These are phyloP conservation scores for Neotragus moschatus DNA, from an alignment of 2,113 vertebrate species.

Conservation along the genomic window DNA sequence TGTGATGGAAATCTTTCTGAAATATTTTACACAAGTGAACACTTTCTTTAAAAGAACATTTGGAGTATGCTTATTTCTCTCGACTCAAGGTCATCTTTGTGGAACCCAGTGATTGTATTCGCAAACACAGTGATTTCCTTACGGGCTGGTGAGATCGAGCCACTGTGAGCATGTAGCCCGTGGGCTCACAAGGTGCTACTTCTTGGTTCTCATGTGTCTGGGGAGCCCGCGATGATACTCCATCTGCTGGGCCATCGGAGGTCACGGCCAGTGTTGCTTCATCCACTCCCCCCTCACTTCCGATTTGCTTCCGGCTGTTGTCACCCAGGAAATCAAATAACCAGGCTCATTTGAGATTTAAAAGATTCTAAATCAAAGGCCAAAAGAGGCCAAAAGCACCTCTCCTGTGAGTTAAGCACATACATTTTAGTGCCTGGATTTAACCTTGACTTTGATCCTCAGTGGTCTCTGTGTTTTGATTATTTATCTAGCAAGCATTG, in stretches of 20 bases:
- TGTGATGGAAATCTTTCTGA: not conserved
- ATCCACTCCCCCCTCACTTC: accelerated
- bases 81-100: not conserved
- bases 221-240: accelerated
- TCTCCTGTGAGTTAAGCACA: not conserved
- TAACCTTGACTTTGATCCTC: not conserved
- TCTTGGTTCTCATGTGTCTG: not conserved
- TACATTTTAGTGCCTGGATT: not conserved
- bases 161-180: accelerated
- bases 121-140: not conserved
- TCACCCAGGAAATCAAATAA: not conserved
- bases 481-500: not conserved
- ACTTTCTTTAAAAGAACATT: not conserved
- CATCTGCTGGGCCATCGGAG: accelerated
- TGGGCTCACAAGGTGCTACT: accelerated
- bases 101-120: too few species aligned
- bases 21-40: not conserved
- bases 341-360: not conserved
- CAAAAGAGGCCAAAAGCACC: not conserved
- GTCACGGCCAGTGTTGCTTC: accelerated
- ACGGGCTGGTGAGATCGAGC: accelerated
- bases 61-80: too few species aligned
- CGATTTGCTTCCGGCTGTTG: not conserved
- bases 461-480: not conserved
- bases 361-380: not conserved